Conservation (phyloP, 2,888 invertebrate genomes). For the Parnassius mnemosyne region DNA sequence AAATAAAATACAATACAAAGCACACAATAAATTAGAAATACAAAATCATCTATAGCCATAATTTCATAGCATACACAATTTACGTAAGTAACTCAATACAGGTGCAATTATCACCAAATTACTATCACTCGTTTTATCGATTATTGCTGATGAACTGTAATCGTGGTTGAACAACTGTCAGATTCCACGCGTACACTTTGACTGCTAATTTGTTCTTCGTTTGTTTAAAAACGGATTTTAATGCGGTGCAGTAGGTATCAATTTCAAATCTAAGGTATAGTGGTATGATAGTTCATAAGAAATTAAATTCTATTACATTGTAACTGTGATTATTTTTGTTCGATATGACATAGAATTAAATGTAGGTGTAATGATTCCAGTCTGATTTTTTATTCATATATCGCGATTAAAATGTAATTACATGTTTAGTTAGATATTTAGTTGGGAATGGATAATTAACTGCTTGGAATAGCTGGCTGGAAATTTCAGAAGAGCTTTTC, state of each 20-base stretch:
- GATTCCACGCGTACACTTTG: conserved; percentile 4
- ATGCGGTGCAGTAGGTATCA: not conserved
- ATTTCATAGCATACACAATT: too few species aligned
- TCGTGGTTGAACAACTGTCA: conserved; percentile 3
- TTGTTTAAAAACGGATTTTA: conserved; percentile 1
- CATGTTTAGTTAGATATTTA: too few species aligned
- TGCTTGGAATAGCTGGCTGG: too few species aligned
- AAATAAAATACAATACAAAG: too few species aligned
- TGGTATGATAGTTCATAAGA: not conserved
- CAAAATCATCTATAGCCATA: too few species aligned
- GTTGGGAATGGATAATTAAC: too few species aligned
- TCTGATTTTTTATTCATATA: too few species aligned
- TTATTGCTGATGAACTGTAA: not conserved
- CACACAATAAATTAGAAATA: too few species aligned
- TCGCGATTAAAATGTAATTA: too few species aligned
- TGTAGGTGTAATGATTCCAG: too few species aligned
- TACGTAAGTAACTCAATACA: not conserved
- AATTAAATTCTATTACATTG: not conserved
- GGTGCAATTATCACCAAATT: conserved; percentile 7
- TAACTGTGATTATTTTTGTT: not conserved
- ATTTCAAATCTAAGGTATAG: not conserved
- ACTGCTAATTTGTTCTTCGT: not conserved
- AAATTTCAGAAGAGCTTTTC: too few species aligned
- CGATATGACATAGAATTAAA: not conserved
- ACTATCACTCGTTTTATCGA: conserved; percentile 2